These are phyloP conservation scores for Rhegmatorhina hoffmannsi DNA, from an alignment of 2,113 vertebrate species.

Conservation along the genomic window DNA sequence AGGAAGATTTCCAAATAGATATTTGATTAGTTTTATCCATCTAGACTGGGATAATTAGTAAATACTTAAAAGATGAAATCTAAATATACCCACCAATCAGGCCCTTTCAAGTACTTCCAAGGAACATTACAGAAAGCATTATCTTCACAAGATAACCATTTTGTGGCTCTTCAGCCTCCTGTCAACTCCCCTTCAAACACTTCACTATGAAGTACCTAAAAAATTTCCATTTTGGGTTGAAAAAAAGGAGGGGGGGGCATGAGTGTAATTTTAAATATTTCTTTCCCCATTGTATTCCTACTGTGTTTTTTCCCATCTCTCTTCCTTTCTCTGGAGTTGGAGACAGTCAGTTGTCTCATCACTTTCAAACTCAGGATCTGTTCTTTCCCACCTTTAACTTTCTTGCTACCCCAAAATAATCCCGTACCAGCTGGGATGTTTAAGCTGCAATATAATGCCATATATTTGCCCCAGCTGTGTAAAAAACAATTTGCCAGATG, in stretches of 20 bases:
- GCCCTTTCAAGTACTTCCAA: constrained; percentile 52
- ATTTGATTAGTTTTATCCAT: constrained; percentile 65
- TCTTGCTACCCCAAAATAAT: neutral
- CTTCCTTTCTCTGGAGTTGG: neutral
- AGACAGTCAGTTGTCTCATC: neutral
- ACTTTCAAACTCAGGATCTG: neutral
- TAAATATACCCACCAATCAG: constrained; percentile 72
- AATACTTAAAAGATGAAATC: constrained; percentile 74
- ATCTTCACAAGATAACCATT: constrained; percentile 48
- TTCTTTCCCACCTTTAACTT: neutral
- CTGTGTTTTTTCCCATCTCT: neutral
- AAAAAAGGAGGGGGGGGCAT: accelerated
- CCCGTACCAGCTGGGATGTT: neutral
- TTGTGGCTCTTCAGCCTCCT: neutral
- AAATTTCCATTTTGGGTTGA: neutral
- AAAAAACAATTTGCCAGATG: neutral
- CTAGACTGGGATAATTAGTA: constrained; percentile 67
- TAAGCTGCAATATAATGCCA: neutral
- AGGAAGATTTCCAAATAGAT: constrained; percentile 54
- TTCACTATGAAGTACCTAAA: neutral
- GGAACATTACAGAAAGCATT: constrained; percentile 61
- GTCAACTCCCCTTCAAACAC: neutral
- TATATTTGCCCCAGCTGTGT: neutral
- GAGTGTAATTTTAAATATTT: neutral
- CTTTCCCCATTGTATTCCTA: neutral